Evolutionary conservation across 2,888 invertebrate species (phyloP).

Genomic region (Drosophila anomelani): DNA sequence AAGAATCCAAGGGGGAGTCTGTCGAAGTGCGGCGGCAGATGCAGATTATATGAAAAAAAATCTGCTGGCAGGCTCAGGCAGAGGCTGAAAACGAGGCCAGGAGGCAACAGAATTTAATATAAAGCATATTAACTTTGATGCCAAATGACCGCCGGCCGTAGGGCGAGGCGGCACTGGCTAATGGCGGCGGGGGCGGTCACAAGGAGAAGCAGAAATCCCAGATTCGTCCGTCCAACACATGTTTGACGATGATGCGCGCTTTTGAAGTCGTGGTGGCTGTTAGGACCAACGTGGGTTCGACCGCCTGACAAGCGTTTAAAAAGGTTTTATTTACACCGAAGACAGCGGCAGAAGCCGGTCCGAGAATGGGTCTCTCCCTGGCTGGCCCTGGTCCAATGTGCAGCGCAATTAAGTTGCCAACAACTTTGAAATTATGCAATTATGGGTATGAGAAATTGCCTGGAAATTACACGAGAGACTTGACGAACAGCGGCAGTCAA

Average conservation of each 20-base stretch:
- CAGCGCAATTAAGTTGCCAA: constrained; percentile 84
- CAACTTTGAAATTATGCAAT: constrained; percentile 84
- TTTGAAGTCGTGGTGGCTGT: constrained; percentile 67
- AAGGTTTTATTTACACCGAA: constrained; percentile 80
- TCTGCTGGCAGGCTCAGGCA: constrained; percentile 34
- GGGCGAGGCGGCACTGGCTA: neutral
- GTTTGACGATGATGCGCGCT: constrained; percentile 71
- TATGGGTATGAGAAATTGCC: constrained; percentile 83
- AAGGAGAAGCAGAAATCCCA: neutral
- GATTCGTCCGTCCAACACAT: constrained; percentile 57
- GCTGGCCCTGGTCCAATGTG: constrained; percentile 40
- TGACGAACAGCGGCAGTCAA: constrained; percentile 69
- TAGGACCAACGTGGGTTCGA: constrained; percentile 52
- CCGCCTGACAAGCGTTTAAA: constrained; percentile 82
- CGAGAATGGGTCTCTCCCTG: constrained; percentile 25
- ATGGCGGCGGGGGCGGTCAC: constrained; percentile 19
- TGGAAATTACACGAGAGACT: constrained; percentile 79
- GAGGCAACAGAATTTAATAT: constrained; percentile 71
- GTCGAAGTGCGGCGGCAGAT: constrained; percentile 66
- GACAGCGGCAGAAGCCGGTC: constrained; percentile 41
- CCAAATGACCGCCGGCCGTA: constrained; percentile 67
- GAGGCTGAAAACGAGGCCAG: constrained; percentile 43
- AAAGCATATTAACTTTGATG: constrained; percentile 77
- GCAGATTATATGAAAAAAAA: constrained; percentile 60
- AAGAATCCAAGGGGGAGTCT: constrained; percentile 13